Evolutionary conservation across 1,140 invertebrate genomes (phyloP), one percentile per base, ranked within the genome.

Genomic region (Hyles euphorbiae): DNA sequence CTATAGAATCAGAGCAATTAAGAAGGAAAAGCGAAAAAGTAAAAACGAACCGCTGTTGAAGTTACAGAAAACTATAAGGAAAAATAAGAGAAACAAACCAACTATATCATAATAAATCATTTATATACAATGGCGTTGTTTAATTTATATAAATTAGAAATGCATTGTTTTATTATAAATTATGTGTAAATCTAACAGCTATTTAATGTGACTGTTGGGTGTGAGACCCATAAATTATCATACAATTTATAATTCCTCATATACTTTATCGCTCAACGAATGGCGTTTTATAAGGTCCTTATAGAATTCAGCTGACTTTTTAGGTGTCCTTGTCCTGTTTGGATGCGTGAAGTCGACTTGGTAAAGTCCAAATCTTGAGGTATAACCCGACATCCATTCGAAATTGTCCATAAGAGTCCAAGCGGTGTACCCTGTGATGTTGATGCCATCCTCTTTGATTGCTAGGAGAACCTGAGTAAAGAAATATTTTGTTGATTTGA

Each of bases 271-370:
- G 3, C 10, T 11, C 9, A 55, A n/a, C 22, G 43, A 46, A 9
- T 46, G n/a, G 8, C 8, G 22, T 45, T 22, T 45, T 45, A 72
- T 70, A 6, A 79, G 40, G 10, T 56, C 33, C 0, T 63, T 49
- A 48, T 70, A 80, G 55, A 61, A 80, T 1, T 46, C 22, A 0
- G 92, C 90, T 3, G 95, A 96, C n/a, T 90, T 86, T 70, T 95
- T 95, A 0, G 91, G 91, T 1, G 90, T 93, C 60, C 95, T 90
- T 2, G 89, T 90, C 58, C 92, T 89, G 1, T 91, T 70, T 0
- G 92, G 91, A 65, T 93, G 87, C 2, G 73, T 88, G 69, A 95
- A 96, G 76, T 96, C 91, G 0, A 96, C 93, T 10, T 91, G 87
- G 67, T 93, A 92, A 0, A 96, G 68, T 3, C 95, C 95, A 78